Percentiles rank a stretch among this genome's conserved stretches.
These are phyloP conservation scores for Caligus rogercresseyi DNA, from an alignment of 1,140 invertebrate species.

Conservation along the genomic window DNA sequence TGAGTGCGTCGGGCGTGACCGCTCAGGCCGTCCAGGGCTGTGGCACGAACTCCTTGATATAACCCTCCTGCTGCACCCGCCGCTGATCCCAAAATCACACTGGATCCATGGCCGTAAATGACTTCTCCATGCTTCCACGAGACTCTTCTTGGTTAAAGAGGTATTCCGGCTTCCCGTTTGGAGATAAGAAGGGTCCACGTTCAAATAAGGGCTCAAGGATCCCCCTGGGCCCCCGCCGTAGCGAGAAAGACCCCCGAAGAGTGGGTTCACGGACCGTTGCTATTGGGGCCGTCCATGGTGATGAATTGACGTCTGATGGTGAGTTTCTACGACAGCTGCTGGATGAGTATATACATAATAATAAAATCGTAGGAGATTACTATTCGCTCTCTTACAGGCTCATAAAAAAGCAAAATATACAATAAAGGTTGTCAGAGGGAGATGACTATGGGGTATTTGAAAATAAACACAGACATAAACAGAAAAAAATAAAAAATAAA, in stretches of 20 bases:
- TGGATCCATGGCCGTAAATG: slow-evolving; percentile 13
- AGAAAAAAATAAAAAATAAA: no score
- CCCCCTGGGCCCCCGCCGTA: not conserved
- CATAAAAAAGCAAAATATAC: no score
- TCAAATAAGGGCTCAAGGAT: slow-evolving; percentile 14
- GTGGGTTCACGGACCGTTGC: not conserved
- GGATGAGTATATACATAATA: no score
- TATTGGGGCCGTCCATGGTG: no score
- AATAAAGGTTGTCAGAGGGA: no score
- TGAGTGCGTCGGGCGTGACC: slow-evolving; percentile 10
- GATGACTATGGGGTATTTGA: no score
- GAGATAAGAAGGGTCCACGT: slow-evolving; percentile 14
- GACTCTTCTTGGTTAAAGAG: slow-evolving; percentile 11
- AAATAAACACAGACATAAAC: no score
- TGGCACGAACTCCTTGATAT: slow-evolving; percentile 15
- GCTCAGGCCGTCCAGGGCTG: not conserved
- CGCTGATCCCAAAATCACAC: slow-evolving; percentile 10
- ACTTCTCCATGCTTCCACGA: slow-evolving; percentile 19
- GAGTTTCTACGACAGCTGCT: no score
- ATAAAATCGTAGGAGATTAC: no score
- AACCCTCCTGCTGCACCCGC: slow-evolving; percentile 11
- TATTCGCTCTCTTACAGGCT: no score
- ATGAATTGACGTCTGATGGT: no score
- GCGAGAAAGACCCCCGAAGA: not conserved
- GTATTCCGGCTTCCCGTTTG: slow-evolving; percentile 10